Base-by-base conservation (phyloP, 2,888 invertebrate genomes). In the Sarcophaga rosellei region DNA sequence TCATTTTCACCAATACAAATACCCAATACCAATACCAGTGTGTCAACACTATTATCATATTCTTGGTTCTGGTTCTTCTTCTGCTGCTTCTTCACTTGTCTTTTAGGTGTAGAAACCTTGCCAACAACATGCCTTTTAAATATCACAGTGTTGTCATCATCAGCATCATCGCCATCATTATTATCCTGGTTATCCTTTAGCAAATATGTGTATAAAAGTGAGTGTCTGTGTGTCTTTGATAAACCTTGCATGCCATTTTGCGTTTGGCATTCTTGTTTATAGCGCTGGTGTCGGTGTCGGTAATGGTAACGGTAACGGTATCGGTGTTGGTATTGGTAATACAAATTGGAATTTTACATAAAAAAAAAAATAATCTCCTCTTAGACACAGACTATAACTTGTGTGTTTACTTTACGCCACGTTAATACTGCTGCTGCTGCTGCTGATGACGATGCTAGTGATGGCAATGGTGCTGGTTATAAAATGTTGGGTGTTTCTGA, bases 261-360 rank as follows among this genome's bases (percentile, higher is more conserved):
- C 61, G 63, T 74, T 61, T 23, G 35, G 23, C 23, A 77, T 23
- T 12, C 47, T 53, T 53, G 23, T 47, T 47, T 73, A 10, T 68
- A 68, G 74, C 53, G 8, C 8, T 35, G 65, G 69, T 76, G 69
- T 70, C 47, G 72, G 73, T 59, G 8, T 8, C 45, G 23, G 77
- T 83, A 78, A 78, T 3, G n/a, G 25, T 83, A 78, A 78, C 25
- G 25, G 25, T 25, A 25, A 8, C 35, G 35, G 12, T 61, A 66
- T 73, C 72, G 65, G 63, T 76, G 69, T 59, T 61, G 73, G 73
- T 59, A 35, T 35, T 59, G 25, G 77, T 84, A 79, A 69, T 84
- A 79, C 79, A 84, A 79, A 84, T 84, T 84, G 79, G 74, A 79
- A 84, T 84, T 69, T 84, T 69, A 75, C 79, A 79, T 74, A 70